These are phyloP conservation scores for Sycobia sp. DNA, from an alignment of 1,140 invertebrate species.

Conservation along the genomic window DNA sequence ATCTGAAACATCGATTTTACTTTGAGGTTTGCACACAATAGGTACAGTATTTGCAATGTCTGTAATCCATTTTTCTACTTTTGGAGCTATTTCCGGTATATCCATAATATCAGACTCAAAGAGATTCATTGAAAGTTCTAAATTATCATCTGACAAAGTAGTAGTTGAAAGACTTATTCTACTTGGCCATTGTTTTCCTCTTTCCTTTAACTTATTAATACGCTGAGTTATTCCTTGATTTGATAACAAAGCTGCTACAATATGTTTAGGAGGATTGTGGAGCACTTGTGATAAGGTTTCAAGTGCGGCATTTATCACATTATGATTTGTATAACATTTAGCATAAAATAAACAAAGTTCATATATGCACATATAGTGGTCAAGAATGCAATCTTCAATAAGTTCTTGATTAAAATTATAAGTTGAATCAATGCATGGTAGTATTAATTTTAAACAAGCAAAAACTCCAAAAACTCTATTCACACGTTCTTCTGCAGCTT, in stretches of 20 bases:
- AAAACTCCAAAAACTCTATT: conserved; percentile 69
- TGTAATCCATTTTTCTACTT: conserved; percentile 48
- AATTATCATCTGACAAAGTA: conserved; percentile 54
- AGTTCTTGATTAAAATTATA: conserved; percentile 38
- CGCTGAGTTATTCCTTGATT: conserved; percentile 63
- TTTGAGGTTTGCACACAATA: conserved; percentile 27
- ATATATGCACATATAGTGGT: conserved; percentile 71
- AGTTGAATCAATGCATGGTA: conserved; percentile 62
- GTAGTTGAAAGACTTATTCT: conserved; percentile 56
- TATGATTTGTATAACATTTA: conserved; percentile 74
- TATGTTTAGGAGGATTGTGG: conserved; percentile 67
- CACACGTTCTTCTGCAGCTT: conserved; percentile 45
- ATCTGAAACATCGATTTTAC: conserved; percentile 27
- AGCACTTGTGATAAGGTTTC: conserved; percentile 81
- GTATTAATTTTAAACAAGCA: conserved; percentile 67
- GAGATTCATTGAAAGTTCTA: conserved; percentile 49
- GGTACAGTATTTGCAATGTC: conserved; percentile 37
- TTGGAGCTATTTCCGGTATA: conserved; percentile 49
- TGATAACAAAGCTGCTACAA: conserved; percentile 67
- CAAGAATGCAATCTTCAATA: conserved; percentile 44
- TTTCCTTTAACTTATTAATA: conserved; percentile 48
- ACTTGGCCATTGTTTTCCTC: conserved; percentile 41
- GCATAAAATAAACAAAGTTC: conserved; percentile 79
- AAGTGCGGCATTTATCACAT: conserved; percentile 81
- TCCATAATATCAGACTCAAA: conserved; percentile 54